Conservation (phyloP, 2,888 invertebrate genomes). For the Acronicta leporina region DNA sequence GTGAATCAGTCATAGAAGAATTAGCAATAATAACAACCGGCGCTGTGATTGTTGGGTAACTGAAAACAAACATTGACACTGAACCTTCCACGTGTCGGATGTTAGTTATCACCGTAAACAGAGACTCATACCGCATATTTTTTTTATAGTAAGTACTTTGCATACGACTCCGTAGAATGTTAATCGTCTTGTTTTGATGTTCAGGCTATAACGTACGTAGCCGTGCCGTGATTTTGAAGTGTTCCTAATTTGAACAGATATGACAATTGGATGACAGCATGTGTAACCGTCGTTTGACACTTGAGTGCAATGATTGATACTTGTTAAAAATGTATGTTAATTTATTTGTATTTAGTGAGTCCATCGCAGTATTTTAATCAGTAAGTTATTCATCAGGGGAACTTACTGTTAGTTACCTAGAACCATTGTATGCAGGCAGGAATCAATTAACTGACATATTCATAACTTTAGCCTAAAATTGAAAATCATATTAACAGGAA, state of each 20-base stretch:
- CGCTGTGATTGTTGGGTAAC: constrained; percentile 34
- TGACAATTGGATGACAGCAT: constrained; percentile 8
- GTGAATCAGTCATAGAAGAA: constrained; percentile 50
- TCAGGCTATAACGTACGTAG: constrained; percentile 30
- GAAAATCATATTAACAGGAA: too few relatives aligned
- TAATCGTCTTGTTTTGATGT: constrained; percentile 66
- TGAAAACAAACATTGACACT: constrained; percentile 53
- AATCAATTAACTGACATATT: not conserved
- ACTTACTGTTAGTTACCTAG: constrained; percentile 9
- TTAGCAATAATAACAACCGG: constrained; percentile 40
- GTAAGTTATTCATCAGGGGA: not conserved
- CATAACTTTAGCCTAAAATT: too few relatives aligned
- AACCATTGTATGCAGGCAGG: constrained; percentile 21
- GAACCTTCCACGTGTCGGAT: constrained; percentile 36
- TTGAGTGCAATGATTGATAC: constrained; percentile 4
- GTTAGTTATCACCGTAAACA: constrained; percentile 47
- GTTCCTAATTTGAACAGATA: constrained; percentile 29
- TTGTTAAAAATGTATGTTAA: not conserved
- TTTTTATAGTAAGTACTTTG: constrained; percentile 51
- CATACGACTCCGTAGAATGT: constrained; percentile 61
- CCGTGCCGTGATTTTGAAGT: constrained; percentile 37
- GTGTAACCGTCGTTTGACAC: constrained; percentile 25
- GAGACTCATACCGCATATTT: constrained; percentile 42
- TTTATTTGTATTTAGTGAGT: constrained; percentile 22
- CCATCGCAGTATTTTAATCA: constrained; percentile 31